Evolutionary conservation across 2,888 invertebrate genomes (phyloP), one percentile per base, ranked within the genome.

Genomic region (Drosophila testacea): DNA sequence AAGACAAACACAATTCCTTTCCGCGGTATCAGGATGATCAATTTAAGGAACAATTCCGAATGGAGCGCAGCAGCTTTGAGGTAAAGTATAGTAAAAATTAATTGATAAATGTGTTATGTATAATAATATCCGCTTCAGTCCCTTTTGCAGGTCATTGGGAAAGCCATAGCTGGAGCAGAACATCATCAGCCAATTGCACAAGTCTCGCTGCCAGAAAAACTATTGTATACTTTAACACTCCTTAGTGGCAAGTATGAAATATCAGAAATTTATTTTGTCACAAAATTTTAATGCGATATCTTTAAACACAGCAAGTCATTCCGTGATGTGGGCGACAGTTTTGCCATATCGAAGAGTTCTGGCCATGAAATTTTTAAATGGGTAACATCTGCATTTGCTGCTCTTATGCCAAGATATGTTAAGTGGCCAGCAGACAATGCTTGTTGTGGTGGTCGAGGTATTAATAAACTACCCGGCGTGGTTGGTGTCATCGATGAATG

Each of bases 291-390:
- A 13, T 6, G 0, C 13, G 6, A n/a, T 30, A 4, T 9, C 22
- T n/a, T 13, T 44, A 2, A 9, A 2, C 9, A 22, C 47, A 75
- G 75, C 22, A 69, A 65, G 28, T 76, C 77, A 4, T 79, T 80
- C 16, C 80, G 79, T 0, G 77, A 80, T 36, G 79, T 77, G 3
- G 81, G 79, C 9, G 64, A 73, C 0, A 59, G n/a, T 4, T 79
- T 80, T 61, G 73, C 65, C 34, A 80, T 79, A 55, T 59, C 81
- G 6, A 80, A 77, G 32, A 81, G 78, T 16, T 79, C 78, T 0
- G 81, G 79, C 0, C 63, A 74, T 22, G 79, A 81, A 34, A 79
- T 81, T 1, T 79, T 77, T 6, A 77, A 71, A 11, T 80, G 79
- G 81, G 55, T 77, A 1, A 81, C 69, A 0, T 41, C 64, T 4